Conservation (phyloP, 92 coral and sea anemone genomes). For the Plumapathes pennacea region DNA sequence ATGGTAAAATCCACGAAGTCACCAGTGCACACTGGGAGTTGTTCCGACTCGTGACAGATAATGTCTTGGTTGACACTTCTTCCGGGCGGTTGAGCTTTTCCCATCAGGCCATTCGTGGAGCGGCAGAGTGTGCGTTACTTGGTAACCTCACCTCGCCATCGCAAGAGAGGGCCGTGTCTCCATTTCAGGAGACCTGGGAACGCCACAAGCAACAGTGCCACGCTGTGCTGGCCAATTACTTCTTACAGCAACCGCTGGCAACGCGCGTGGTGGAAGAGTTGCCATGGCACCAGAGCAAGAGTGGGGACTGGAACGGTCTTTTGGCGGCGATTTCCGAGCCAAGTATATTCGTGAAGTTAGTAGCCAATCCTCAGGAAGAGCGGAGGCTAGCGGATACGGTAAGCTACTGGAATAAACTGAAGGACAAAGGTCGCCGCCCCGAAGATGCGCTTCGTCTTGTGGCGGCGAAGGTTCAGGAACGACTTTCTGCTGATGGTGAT, state of each 20-base stretch:
- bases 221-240: constrained; percentile 76
- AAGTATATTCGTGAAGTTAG: constrained; percentile 58
- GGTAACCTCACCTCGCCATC: constrained; percentile 93
- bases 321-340: constrained; percentile 56
- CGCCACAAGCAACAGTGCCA: constrained; percentile 94
- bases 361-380: constrained; percentile 30
- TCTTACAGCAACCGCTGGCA: constrained; percentile 52
- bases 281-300: constrained; percentile 89
- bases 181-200: constrained; percentile 89
- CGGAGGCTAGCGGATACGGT: constrained; percentile 56
- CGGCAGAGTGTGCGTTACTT: constrained; percentile 80
- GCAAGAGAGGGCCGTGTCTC: constrained; percentile 78
- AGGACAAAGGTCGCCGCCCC: constrained; percentile 37
- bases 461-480: constrained; percentile 44
- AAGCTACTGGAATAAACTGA: constrained; percentile 69
- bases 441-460: constrained; percentile 58
- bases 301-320: constrained; percentile 68
- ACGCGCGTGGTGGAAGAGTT: constrained; percentile 79
- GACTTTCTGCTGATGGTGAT: constrained; percentile 20
- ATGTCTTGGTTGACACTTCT: constrained; percentile 64
- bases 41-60: constrained; percentile 70
- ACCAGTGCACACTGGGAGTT: constrained; percentile 85
- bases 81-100: constrained; percentile 75
- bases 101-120: constrained; percentile 69
- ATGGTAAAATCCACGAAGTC: constrained; percentile 65